Conservation (phyloP, 2,113 vertebrate species). For the Aepyceros melampus region DNA sequence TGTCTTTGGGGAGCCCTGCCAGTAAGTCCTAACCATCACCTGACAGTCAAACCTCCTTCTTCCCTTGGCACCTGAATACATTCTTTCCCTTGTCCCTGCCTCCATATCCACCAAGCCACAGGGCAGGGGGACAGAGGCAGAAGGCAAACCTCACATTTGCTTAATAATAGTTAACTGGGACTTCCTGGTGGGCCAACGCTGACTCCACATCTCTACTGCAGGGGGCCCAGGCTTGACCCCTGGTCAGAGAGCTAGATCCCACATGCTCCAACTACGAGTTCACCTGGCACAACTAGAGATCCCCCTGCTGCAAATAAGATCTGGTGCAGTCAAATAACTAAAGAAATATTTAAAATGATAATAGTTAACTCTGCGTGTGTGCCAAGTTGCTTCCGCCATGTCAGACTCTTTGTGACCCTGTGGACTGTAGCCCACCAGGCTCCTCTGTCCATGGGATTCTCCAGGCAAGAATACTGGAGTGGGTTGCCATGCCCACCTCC, state of each 20-base stretch:
- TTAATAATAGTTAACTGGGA: not conserved
- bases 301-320: not conserved
- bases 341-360: not conserved
- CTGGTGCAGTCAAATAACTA: not conserved
- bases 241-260: not conserved
- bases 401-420: not conserved
- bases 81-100: not conserved
- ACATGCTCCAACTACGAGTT: not conserved
- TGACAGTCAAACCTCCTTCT: not conserved
- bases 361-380: rapidly evolving
- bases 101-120: not conserved
- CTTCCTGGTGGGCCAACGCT: not conserved
- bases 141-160: not conserved
- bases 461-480: not conserved
- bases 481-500: not conserved
- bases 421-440: not conserved
- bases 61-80: not conserved
- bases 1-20: not conserved
- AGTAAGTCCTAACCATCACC: not conserved
- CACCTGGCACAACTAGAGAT: not conserved
- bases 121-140: not conserved
- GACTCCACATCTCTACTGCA: not conserved
- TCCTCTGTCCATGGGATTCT: not conserved
- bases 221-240: not conserved
- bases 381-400: not conserved